phyloP scores from a whole-genome alignment of 2,113 vertebrate species.

The Xiphias gladius region DNA sequence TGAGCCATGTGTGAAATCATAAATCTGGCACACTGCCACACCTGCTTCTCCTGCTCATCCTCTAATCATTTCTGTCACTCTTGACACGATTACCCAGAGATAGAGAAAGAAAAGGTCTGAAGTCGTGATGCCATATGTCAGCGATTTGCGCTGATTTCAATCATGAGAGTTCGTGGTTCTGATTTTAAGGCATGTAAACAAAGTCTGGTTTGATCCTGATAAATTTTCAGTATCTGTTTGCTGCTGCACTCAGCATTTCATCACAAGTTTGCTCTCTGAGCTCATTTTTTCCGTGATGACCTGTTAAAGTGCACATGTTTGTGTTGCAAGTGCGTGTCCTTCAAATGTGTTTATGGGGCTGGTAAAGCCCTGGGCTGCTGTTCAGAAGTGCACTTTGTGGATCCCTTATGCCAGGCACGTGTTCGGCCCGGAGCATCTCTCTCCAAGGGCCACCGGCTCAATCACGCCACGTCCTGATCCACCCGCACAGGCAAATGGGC shows the following conservation, averaged over 20 bases:
- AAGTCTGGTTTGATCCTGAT: slow-evolving; percentile 43
- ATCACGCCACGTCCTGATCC: slow-evolving; percentile 53
- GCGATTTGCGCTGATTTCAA: slow-evolving; percentile 44
- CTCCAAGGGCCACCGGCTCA: slow-evolving; percentile 61
- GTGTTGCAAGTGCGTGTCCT: slow-evolving; percentile 50
- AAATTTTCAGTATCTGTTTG: slow-evolving; percentile 28
- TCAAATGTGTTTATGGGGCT: slow-evolving; percentile 67
- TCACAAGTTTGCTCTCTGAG: slow-evolving; percentile 68
- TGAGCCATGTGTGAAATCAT: slow-evolving; percentile 19
- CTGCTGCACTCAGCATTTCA: slow-evolving; percentile 45
- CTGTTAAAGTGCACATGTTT: slow-evolving; percentile 61
- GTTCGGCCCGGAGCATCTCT: slow-evolving; percentile 70
- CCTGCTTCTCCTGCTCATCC: slow-evolving; percentile 41
- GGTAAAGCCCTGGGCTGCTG: slow-evolving; percentile 64
- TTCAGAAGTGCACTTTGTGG: slow-evolving; percentile 60
- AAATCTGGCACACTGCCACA: slow-evolving; percentile 24
- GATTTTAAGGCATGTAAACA: slow-evolving; percentile 57
- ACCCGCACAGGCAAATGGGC: slow-evolving; percentile 66
- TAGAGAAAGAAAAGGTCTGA: slow-evolving; percentile 5
- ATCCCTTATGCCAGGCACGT: slow-evolving; percentile 68
- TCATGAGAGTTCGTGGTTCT: slow-evolving; percentile 49
- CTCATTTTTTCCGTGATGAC: slow-evolving; percentile 78
- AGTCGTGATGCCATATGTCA: slow-evolving; percentile 26
- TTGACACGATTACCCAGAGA: slow-evolving; percentile 14
- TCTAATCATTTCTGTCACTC: slow-evolving; percentile 24